A percentile compares a stretch with the other conserved stretches of the same genome.
These are phyloP conservation scores for Semotilus atromaculatus DNA, from an alignment of 2,797 vertebrate species.

Conservation along the genomic window DNA sequence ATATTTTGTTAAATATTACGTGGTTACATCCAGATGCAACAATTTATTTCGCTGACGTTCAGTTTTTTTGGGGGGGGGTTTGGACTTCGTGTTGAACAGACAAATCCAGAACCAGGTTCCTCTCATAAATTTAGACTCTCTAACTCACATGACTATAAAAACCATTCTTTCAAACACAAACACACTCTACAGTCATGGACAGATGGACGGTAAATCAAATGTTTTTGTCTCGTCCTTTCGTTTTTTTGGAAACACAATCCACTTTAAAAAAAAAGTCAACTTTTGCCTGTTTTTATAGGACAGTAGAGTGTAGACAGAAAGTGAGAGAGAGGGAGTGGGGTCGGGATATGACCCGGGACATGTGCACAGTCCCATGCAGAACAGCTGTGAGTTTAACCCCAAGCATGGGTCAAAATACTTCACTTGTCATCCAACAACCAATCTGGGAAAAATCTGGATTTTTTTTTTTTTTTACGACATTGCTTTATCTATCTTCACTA, in stretches of 20 bases:
- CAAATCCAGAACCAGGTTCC: not conserved
- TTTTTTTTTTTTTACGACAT: not conserved
- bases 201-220: not conserved
- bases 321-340: not conserved
- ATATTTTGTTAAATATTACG: not conserved
- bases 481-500: not conserved
- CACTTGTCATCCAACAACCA: not conserved
- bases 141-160: not conserved
- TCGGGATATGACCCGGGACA: not conserved
- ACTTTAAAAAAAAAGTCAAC: not conserved
- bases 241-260: not conserved
- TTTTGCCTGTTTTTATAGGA: not conserved
- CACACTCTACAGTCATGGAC: not conserved
- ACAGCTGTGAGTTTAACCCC: slow-evolving; percentile 5
- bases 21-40: not conserved
- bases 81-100: not conserved
- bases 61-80: too few relatives aligned
- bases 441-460: not conserved
- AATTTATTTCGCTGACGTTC: not conserved
- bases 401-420: not conserved
- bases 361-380: not conserved
- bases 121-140: slow-evolving; percentile 3
- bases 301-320: not conserved
- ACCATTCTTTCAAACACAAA: not conserved
- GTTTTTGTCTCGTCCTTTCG: not conserved